Percentiles rank a stretch among this genome's conserved stretches.
phyloP scores from a whole-genome alignment of 1,140 invertebrate species.

The Papilio dardanus region DNA sequence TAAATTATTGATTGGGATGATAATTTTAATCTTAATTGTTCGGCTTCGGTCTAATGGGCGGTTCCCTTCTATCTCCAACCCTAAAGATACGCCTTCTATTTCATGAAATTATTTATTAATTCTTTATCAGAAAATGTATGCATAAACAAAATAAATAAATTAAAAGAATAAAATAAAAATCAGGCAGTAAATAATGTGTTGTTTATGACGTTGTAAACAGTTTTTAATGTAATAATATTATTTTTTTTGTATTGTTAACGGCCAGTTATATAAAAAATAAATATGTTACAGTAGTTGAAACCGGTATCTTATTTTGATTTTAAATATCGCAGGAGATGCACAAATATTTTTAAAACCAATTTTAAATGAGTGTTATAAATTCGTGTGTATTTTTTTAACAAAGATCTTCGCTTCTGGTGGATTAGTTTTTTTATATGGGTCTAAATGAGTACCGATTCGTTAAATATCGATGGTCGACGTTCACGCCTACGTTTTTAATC shows the following conservation, averaged over 20 bases:
- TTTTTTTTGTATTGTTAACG: not conserved
- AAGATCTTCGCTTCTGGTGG: not conserved
- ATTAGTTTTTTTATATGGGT: not conserved
- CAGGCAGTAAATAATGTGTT: no score
- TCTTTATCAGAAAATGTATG: not conserved
- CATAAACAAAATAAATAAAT: not conserved
- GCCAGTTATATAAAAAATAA: no score
- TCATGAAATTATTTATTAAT: not conserved
- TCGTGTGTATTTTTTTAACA: not conserved
- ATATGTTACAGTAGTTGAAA: not conserved
- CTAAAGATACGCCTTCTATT: conserved; percentile 28
- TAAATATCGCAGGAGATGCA: not conserved
- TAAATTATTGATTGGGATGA: not conserved
- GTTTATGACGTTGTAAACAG: not conserved
- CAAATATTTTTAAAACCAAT: not conserved
- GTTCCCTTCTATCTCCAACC: not conserved
- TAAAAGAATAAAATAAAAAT: not conserved
- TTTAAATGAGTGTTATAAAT: not conserved
- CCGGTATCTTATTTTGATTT: not conserved
- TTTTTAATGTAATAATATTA: not conserved
- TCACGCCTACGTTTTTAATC: not conserved
- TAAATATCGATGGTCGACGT: not conserved
- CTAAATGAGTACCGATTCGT: not conserved
- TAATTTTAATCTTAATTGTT: not conserved
- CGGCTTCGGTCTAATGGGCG: conserved; percentile 11